Evolutionary conservation across 2,888 invertebrate species (phyloP), one percentile per base, ranked within the genome.

Genomic region (Plagodis pulveraria): DNA sequence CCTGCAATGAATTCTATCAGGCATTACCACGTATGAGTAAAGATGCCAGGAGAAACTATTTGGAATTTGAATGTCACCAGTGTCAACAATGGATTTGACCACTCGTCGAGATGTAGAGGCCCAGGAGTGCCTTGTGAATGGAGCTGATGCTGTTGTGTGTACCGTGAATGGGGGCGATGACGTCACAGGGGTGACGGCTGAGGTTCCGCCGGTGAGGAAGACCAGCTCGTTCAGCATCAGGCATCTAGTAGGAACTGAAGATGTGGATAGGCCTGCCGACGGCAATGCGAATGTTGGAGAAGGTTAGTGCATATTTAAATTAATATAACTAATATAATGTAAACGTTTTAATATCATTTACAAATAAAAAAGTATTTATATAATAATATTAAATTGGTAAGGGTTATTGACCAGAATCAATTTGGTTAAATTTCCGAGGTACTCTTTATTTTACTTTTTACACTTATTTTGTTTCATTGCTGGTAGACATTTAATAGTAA

Each of bases 31-130:
- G 49, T 50, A 55, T 69, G 61, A 66, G 33, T 66, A 72, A 72
- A 70, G 50, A 74, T 73, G 73, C 56, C 53, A 56, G 52, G 53
- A 50, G 42, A 42, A 11, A 12, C 12, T 60, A 46, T 55, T 46
- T 45, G 32, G 22, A 36, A 22, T 57, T 61, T 65, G 63, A 63
- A 63, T 66, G 67, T 63, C 62, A 67, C 63, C 63, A 66, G 59
- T 68, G 77, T 8, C 42, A 48, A 87, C 86, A 75, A 92, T 92
- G 92, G 92, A 92, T 88, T 82, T 92, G 83, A 91, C 91, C 33
- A 92, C 91, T 65, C 89, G 92, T 63, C 86, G 91, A 69, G 89
- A 87, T 44, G 73, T 80, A 71, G 87, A 81, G 57, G 69, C 50
- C 32, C 62, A 59, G 69, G 89, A 86, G 35, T 43, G 51, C 11